Percentiles rank a stretch among this genome's conserved stretches.
These are phyloP conservation scores for Zosterops hypoxanthus DNA, from an alignment of 2,113 vertebrate genomes.

Conservation along the genomic window DNA sequence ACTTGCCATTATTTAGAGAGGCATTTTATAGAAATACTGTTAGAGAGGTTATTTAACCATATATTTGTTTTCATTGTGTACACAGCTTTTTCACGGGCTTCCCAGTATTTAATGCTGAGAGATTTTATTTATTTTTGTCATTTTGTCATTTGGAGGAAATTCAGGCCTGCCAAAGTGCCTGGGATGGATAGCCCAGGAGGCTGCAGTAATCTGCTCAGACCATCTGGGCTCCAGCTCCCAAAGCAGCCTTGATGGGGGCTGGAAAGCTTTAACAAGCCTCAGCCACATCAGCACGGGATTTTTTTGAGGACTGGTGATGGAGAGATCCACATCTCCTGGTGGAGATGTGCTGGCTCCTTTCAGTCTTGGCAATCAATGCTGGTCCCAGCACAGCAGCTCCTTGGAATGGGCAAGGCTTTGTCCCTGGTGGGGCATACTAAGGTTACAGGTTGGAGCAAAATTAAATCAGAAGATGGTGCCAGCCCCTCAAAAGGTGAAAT, in stretches of 20 bases:
- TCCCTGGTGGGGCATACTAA: accelerated
- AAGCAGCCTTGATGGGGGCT: neutral
- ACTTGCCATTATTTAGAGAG: constrained; percentile 73
- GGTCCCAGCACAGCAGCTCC: neutral
- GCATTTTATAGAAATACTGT: constrained; percentile 72
- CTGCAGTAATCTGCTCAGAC: constrained; percentile 48
- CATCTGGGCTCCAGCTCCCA: constrained; percentile 28
- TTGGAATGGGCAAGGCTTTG: accelerated
- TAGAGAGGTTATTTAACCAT: constrained; percentile 74
- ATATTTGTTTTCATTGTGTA: constrained; percentile 76
- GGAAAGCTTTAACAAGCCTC: neutral
- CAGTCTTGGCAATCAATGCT: accelerated
- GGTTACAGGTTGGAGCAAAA: neutral
- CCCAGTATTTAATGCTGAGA: constrained; percentile 27
- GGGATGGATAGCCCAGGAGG: constrained; percentile 14
- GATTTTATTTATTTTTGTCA: constrained; percentile 58
- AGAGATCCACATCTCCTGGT: neutral
- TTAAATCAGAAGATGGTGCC: neutral
- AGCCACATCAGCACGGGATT: neutral
- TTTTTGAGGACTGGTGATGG: neutral
- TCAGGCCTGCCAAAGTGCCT: constrained; percentile 20
- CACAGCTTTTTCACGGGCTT: constrained; percentile 56
- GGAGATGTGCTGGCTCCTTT: neutral
- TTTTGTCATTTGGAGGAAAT: constrained; percentile 51
- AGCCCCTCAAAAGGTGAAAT: neutral